Evolutionary conservation across 1,140 invertebrate genomes (phyloP), one percentile per base, ranked within the genome.

Genomic region (Melanaphis sacchari): DNA sequence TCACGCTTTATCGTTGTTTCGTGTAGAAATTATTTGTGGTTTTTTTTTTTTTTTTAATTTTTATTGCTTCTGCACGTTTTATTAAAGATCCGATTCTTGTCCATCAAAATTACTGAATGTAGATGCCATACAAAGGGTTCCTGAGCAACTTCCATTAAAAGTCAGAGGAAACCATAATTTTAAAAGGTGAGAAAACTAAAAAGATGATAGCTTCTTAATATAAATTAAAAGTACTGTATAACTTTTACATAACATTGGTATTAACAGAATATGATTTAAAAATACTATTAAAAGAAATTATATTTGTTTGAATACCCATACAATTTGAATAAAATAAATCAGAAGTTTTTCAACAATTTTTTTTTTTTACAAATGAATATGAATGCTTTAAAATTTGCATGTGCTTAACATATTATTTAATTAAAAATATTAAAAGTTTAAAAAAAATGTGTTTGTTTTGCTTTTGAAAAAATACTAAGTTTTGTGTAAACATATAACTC

Each of bases 71-170:
- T 93, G 90, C 90, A 92, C 38, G 66, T 49, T 85, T 43, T 22
- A 82, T 82, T 46, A 49, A 93, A 93, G 91, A 84, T 93, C 91
- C 18, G 91, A 93, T 52, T 93, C 91, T 40, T 93, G 91, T 93
- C 91, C 91, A 41, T 93, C 91, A 93, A 85, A 93, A 82, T 54
- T 93, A 93, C 84, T 93, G 81, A 85, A 93, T 11, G 76, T 93
- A 93, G 91, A 93, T 93, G 81, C 26, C 43, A 40, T 93, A 93
- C 91, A 41, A 85, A 93, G 38, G 38, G 54, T 9, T 40, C 81
- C 41, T 93, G 91, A 93, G 11, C 91, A 93, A 41, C n/a, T 52
- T 31, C 81, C 91, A 84, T 40, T 85, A 52, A 93, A 93, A 93
- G 46, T 85, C 46, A 36, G 26, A 93, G 81, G 81, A 40, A 85